Percentiles rank a stretch among this genome's conserved stretches.
Conservation (phyloP, 2,888 invertebrate species). For the Paralinhomoeus sp. region DNA sequence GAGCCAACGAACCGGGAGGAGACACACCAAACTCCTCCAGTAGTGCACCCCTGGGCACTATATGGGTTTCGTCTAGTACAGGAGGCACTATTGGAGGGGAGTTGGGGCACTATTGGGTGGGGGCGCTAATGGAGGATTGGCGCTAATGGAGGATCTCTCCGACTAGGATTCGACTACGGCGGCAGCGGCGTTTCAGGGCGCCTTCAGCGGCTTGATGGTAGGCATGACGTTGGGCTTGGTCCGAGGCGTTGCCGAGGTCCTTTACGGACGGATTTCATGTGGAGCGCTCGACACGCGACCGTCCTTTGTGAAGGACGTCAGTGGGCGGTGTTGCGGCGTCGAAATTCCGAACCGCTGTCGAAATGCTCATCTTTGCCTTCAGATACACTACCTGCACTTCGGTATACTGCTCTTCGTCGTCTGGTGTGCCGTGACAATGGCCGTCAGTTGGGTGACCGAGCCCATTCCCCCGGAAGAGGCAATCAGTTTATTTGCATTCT, state of each 20-base stretch:
- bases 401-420: conserved; percentile 33
- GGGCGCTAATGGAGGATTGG: no score
- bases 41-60: not conserved
- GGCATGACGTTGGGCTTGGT: conserved; percentile 29
- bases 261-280: conserved; percentile 30
- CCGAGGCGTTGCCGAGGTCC: conserved; percentile 34
- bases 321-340: no score
- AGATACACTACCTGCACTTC: conserved; percentile 33
- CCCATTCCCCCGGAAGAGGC: conserved; percentile 27
- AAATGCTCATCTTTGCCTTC: no score
- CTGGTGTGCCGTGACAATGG: conserved; percentile 25
- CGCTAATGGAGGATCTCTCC: no score
- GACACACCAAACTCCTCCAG: no score
- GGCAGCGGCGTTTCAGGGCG: conserved; percentile 33
- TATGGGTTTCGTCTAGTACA: no score
- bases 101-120: no score
- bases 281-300: conserved; percentile 14
- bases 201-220: conserved; percentile 36
- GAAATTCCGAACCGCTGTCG: no score
- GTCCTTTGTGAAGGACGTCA: conserved; percentile 2
- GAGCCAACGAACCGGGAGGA: conserved; percentile 33
- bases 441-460: conserved; percentile 31
- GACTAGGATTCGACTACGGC: no score
- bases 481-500: no score
- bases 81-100: no score